Evolutionary conservation across 2,888 invertebrate species (phyloP).

Genomic region (Diachrysia chrysitis): DNA sequence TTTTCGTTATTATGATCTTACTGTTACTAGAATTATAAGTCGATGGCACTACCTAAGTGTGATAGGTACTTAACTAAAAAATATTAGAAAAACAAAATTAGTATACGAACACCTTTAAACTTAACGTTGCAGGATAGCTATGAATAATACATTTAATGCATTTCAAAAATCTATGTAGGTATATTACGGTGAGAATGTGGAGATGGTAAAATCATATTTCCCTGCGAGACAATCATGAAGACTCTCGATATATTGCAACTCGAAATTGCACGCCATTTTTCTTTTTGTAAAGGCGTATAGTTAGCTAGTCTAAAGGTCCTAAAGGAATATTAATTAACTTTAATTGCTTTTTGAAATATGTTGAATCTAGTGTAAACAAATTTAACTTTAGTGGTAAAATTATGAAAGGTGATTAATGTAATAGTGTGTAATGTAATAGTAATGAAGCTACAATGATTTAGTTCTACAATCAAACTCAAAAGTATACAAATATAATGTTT

Average conservation of each 20-base stretch:
- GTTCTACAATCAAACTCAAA: conserved; percentile 6
- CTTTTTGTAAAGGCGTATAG: conserved; percentile 11
- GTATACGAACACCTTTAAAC: no score
- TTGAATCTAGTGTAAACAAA: background rate
- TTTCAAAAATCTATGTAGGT: background rate
- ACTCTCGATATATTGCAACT: conserved; percentile 39
- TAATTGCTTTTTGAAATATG: background rate
- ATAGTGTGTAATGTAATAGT: no score
- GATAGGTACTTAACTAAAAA: no score
- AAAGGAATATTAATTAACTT: background rate
- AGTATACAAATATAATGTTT: conserved; percentile 13
- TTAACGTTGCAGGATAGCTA: no score
- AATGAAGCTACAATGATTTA: background rate
- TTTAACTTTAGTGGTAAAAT: background rate
- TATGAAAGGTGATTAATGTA: background rate
- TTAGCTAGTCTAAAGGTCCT: background rate
- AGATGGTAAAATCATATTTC: conserved; percentile 44
- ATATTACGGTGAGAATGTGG: conserved; percentile 10
- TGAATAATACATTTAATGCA: background rate
- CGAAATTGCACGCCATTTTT: conserved; percentile 27
- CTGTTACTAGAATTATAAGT: no score
- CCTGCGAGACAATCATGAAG: conserved; percentile 44
- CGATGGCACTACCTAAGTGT: no score
- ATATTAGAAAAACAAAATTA: no score
- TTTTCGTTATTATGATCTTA: background rate